Evolutionary conservation across 2,888 invertebrate genomes (phyloP).

Genomic region (Drosophila sordidula): DNA sequence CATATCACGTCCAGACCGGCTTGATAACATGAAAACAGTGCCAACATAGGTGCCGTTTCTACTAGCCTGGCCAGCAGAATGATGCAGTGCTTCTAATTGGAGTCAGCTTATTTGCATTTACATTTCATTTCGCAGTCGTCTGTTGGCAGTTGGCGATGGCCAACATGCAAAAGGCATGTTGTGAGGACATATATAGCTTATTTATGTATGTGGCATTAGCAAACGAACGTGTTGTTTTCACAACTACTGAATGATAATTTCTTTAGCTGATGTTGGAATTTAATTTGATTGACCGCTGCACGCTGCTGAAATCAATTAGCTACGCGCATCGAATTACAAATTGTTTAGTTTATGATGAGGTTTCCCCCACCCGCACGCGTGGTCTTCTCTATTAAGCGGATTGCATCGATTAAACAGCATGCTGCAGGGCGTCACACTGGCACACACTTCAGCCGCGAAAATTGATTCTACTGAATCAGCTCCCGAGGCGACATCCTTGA

Average conservation of each 20-base stretch:
- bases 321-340: conserved; percentile 64
- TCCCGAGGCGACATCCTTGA: conserved; percentile 18
- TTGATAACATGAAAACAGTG: conserved; percentile 5
- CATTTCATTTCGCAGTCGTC: conserved; percentile 36
- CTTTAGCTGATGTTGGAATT: conserved; percentile 38
- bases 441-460: conserved; percentile 29
- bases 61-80: conserved; percentile 30
- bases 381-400: conserved; percentile 13
- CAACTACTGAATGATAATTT: conserved; percentile 14
- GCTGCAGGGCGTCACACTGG: conserved; percentile 25
- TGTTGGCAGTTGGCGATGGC: conserved; percentile 3
- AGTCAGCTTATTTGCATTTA: conserved; percentile 67
- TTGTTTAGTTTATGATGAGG: conserved; percentile 55
- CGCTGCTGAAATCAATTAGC: conserved; percentile 68
- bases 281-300: conserved; percentile 50
- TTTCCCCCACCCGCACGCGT: conserved; percentile 22
- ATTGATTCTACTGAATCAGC: conserved; percentile 65
- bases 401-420: conserved; percentile 34
- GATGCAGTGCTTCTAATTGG: conserved; percentile 62
- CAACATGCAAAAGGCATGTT: conserved; percentile 54
- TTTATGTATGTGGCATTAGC: conserved; percentile 58
- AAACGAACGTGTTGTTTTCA: conserved; percentile 44
- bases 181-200: conserved; percentile 30
- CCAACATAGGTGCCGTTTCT: conserved; percentile 5
- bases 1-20: neutral